Conservation (phyloP, 2,797 vertebrate species). For the Coregonus suidteri region DNA sequence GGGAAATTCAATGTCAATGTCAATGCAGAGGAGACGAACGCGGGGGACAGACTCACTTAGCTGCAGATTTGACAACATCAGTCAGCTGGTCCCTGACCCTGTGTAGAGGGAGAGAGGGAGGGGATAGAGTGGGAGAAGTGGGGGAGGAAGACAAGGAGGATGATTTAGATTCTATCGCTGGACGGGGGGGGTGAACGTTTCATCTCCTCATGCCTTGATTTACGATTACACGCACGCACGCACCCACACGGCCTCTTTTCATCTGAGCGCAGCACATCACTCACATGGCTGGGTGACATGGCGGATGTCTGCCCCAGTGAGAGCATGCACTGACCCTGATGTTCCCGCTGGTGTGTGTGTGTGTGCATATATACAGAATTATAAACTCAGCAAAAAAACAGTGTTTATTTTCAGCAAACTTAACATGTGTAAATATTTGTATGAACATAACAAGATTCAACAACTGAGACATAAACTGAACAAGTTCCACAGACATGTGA, state of each 20-base stretch:
- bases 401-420: no score
- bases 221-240: slow-evolving; percentile 22
- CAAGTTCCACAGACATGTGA: no score
- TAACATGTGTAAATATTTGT: no score
- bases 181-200: slow-evolving; percentile 32
- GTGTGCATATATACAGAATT: background rate
- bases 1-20: background rate
- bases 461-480: no score
- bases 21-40: background rate
- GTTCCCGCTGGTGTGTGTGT: background rate
- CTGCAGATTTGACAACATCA: slow-evolving; percentile 86
- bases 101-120: slow-evolving; percentile 35
- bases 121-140: background rate
- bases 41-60: slow-evolving; percentile 77
- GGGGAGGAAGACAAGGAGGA: slow-evolving; percentile 13
- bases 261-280: background rate
- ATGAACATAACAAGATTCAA: no score
- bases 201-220: slow-evolving; percentile 43
- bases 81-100: slow-evolving; percentile 93
- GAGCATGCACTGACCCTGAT: background rate
- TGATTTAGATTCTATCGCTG: slow-evolving; percentile 13
- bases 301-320: background rate
- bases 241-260: background rate
- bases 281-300: background rate
- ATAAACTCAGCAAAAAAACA: background rate